Conservation (phyloP, 2,888 invertebrate genomes). For the Hypomecis punctinalis region DNA sequence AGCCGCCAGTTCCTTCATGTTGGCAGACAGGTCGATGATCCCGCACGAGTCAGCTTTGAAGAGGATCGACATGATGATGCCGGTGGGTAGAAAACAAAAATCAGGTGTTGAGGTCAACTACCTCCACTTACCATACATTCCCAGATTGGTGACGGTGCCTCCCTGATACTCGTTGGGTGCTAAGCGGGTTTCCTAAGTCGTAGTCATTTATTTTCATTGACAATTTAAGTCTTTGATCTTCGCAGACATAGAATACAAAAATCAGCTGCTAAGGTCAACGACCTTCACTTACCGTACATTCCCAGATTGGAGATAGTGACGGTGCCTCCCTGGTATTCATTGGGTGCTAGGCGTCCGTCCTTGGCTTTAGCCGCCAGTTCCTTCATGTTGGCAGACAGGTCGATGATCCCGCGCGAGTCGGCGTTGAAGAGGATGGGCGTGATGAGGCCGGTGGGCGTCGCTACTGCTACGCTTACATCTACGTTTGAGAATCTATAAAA, state of each 20-base stretch:
- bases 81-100: no score
- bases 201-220: conserved; percentile 57
- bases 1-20: no score
- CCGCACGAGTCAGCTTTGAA: no score
- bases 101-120: not conserved
- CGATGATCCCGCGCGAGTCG: conserved; percentile 94
- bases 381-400: conserved; percentile 93
- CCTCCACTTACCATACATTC: conserved; percentile 92
- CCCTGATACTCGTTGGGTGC: conserved; percentile 98
- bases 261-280: not conserved
- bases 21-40: not conserved
- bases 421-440: conserved; percentile 98
- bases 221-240: no score
- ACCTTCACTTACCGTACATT: conserved; percentile 90
- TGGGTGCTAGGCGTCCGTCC: conserved; percentile 94
- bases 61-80: no score
- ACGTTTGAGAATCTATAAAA: conserved; percentile 91
- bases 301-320: conserved; percentile 97
- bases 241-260: no score
- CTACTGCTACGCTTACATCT: conserved; percentile 98
- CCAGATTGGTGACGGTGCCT: conserved; percentile 97
- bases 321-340: conserved; percentile 98
- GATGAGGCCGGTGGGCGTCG: conserved; percentile 96
- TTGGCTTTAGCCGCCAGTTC: conserved; percentile 93
- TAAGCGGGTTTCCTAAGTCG: conserved; percentile 95